Evolutionary conservation across 2,888 invertebrate species (phyloP).

Genomic region (Acronicta aceris): DNA sequence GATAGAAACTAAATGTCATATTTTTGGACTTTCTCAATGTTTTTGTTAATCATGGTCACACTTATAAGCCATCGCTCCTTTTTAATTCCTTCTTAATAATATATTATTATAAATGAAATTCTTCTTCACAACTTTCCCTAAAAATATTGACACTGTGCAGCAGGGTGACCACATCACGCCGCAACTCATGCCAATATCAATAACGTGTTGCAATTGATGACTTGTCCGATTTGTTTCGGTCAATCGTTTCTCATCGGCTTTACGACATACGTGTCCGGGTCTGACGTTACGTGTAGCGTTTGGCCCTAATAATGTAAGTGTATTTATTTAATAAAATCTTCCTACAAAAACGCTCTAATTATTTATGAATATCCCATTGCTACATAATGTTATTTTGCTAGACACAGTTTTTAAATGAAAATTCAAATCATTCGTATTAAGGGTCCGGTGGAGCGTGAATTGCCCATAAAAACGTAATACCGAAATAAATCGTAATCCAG

Average conservation of each 20-base stretch:
- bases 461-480: too few species aligned
- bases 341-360: not conserved
- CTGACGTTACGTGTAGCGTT: constrained; percentile 59
- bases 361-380: not conserved
- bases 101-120: not conserved
- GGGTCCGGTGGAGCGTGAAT: too few species aligned
- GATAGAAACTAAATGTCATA: too few species aligned
- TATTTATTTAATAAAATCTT: constrained; percentile 17
- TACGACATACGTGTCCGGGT: constrained; percentile 76
- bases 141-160: constrained; percentile 9
- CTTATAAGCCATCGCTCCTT: too few species aligned
- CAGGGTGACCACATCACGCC: constrained; percentile 54
- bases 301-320: constrained; percentile 51
- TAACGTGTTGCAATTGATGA: constrained; percentile 86
- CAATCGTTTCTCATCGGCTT: constrained; percentile 82
- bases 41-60: too few species aligned
- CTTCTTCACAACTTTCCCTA: not conserved
- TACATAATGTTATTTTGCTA: too few species aligned
- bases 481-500: too few species aligned
- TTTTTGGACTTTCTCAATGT: too few species aligned
- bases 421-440: too few species aligned
- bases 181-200: constrained; percentile 79
- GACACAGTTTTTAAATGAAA: too few species aligned
- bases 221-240: constrained; percentile 84
- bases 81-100: too few species aligned